Evolutionary conservation across 37 sponge, comb jelly and placozoan species (phyloP).

Genomic region (Beroe forskalii): DNA sequence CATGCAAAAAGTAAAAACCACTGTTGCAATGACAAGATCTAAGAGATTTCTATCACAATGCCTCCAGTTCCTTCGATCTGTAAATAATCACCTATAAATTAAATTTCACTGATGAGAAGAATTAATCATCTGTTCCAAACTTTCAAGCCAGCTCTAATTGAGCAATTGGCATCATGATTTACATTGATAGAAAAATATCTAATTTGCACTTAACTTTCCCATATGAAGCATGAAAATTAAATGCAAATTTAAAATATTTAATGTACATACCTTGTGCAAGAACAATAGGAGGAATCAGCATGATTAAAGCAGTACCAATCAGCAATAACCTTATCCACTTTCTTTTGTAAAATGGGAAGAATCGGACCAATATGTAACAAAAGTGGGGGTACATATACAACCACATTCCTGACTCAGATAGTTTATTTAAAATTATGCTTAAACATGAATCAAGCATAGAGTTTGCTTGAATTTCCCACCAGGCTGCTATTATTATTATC

Average conservation of each 20-base stretch:
- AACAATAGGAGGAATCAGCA: slow-evolving; percentile 32
- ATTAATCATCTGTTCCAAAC: no score
- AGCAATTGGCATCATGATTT: no score
- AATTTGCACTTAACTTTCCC: no score
- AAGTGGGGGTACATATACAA: slow-evolving; percentile 62
- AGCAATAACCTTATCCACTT: neutral
- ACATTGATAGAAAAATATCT: no score
- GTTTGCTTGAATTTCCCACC: neutral
- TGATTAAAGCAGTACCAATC: neutral
- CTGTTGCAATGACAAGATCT: neutral
- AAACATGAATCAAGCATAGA: neutral
- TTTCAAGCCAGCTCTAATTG: no score
- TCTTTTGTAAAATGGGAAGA: slow-evolving; percentile 43
- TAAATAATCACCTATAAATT: neutral
- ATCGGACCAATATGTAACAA: slow-evolving; percentile 25
- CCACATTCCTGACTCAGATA: slow-evolving; percentile 54
- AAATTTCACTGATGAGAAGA: no score
- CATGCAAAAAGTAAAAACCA: neutral
- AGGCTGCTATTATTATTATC: neutral
- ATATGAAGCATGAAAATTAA: no score
- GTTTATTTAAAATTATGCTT: no score
- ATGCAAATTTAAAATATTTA: no score
- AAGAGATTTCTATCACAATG: neutral
- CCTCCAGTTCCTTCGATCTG: slow-evolving; percentile 18
- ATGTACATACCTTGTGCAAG: neutral